Conservation (phyloP, 2,113 vertebrate species). For the Phycodurus eques region DNA sequence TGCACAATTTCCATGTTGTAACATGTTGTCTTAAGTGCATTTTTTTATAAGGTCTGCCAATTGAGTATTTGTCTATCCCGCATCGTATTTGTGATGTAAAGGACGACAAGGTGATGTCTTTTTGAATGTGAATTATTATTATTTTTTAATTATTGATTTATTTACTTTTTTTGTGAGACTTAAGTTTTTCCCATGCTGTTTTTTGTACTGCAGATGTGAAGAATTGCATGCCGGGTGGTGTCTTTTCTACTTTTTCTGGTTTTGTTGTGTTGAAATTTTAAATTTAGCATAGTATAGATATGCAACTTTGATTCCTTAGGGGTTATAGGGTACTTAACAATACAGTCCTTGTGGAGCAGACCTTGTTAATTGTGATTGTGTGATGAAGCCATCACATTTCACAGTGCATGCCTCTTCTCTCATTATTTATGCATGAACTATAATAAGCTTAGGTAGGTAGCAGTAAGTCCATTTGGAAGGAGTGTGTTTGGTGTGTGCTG, state of each 20-base stretch:
- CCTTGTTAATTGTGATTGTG: slow-evolving; percentile 23
- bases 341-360: slow-evolving; percentile 17
- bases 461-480: neutral
- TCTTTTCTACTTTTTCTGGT: slow-evolving; percentile 12
- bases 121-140: slow-evolving; percentile 29
- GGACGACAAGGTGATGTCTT: slow-evolving; percentile 94
- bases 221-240: slow-evolving; percentile 17
- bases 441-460: neutral
- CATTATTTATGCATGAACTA: neutral
- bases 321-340: neutral
- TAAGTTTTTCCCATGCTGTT: slow-evolving; percentile 61
- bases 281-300: neutral
- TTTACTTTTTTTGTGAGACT: slow-evolving; percentile 2
- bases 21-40: neutral
- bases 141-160: neutral
- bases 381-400: slow-evolving; percentile 18
- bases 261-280: neutral
- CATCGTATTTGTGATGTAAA: slow-evolving; percentile 73
- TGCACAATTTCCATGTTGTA: neutral
- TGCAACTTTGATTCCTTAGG: neutral
- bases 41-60: slow-evolving; percentile 32
- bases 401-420: slow-evolving; percentile 21
- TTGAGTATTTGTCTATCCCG: slow-evolving; percentile 41
- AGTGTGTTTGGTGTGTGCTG: slow-evolving; percentile 26
- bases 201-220: slow-evolving; percentile 65